phyloP scores from a whole-genome alignment of 1,140 invertebrate species.

The Chironomus tepperi region DNA sequence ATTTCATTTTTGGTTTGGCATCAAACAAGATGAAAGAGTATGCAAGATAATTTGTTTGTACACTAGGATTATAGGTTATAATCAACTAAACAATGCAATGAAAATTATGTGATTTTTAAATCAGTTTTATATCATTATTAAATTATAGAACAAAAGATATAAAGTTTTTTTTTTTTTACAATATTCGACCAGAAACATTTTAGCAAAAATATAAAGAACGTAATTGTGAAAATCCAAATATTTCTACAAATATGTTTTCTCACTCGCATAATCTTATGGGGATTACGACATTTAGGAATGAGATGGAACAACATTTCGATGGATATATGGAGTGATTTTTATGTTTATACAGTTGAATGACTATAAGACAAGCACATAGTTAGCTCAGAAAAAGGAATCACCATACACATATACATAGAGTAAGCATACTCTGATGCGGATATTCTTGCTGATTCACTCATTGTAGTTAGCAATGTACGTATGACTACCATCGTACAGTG shows the following conservation, averaged over 20 bases:
- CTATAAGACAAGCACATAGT: not conserved
- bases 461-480: not conserved
- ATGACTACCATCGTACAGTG: not conserved
- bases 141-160: too few relatives aligned
- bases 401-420: not conserved
- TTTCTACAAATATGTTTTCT: constrained; percentile 20
- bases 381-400: not conserved
- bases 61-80: too few relatives aligned
- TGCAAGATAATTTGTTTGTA: not conserved
- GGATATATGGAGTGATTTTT: not conserved
- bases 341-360: constrained; percentile 13
- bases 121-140: too few relatives aligned
- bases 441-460: constrained; percentile 7
- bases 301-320: not conserved
- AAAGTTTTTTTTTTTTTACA: too few relatives aligned
- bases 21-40: not conserved
- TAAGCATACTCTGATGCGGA: not conserved
- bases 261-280: not conserved
- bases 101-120: too few relatives aligned
- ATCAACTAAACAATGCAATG: too few relatives aligned
- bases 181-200: too few relatives aligned
- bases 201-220: too few relatives aligned
- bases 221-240: constrained; percentile 18
- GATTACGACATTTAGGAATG: not conserved
- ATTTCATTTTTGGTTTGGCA: not conserved